Base-by-base conservation (phyloP, 1,140 invertebrate species). In the Chionoecetes opilio region DNA sequence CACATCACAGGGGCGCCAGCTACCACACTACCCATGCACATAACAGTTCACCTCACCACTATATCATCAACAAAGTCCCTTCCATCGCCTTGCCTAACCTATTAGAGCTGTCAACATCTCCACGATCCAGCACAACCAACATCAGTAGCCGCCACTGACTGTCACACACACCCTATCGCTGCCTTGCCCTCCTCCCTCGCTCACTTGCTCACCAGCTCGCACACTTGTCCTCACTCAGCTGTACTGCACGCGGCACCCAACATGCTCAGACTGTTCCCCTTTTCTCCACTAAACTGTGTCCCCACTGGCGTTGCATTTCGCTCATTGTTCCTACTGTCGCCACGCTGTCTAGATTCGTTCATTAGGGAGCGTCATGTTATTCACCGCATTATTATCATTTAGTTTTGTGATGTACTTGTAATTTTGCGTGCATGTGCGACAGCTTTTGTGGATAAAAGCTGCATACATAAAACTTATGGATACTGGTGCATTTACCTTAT, bases 211-310 rank as follows among this genome's bases (percentile, higher is more conserved):
- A 87, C 92, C 85, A 82, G 86, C 92, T 86, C 92, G 92, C 92
- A 93, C 92, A 93, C 92, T 93, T 93, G 92, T 85, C 82, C 92
- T 85, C 82, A 53, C 84, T 85, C 92, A 93, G 92, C 92, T 93
- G 84, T 87, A 93, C 92, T 93, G 92, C 92, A 93, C 92, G 92
- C 82, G 82, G 41, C 82, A 46, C 31, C 37, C 34, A 31, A 31
- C 29, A 85, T 34, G 82, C 29, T 46, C 82, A 86, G 92, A 85
- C 34, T 91, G 63, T 75, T 91, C 46, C 89, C 89, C 89, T 91
- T 91, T 91, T 91, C 89, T 91, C 34, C 89, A 91, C 46, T 75
- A 75, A 21, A 90, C 88, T 91, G 46, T 91, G 63, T 53, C 46
- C 63, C 53, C 41, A 53, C 41, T 32, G 1, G 5, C n/a, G 31